Conservation (phyloP, 2,888 invertebrate genomes). For the Erebia epiphron region DNA sequence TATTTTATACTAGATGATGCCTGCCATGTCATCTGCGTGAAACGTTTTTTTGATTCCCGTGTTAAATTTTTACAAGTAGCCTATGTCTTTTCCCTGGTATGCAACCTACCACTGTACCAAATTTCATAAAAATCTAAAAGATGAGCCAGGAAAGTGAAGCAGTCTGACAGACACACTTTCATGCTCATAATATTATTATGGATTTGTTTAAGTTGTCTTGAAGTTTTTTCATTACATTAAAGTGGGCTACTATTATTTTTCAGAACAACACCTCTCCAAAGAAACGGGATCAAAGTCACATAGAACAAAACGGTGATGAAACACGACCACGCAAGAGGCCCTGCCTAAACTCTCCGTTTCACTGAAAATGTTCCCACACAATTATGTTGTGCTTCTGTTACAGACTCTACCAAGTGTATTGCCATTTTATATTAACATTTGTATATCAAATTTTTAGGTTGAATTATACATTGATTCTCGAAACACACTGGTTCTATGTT, state of each 20-base stretch:
- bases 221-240: background rate
- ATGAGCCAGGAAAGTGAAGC: no score
- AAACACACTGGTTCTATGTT: constrained; percentile 53
- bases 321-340: constrained; percentile 84
- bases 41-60: no score
- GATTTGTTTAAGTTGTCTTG: no score
- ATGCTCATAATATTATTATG: no score
- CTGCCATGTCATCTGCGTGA: no score
- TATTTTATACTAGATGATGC: no score
- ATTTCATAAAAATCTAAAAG: no score
- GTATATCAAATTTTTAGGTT: constrained; percentile 57
- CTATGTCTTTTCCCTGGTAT: no score
- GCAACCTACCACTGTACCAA: no score
- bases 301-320: constrained; percentile 82
- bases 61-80: no score
- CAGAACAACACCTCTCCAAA: constrained; percentile 83
- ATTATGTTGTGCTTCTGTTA: constrained; percentile 66
- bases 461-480: constrained; percentile 54
- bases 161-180: no score
- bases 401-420: constrained; percentile 64
- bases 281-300: constrained; percentile 82
- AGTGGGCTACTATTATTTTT: constrained; percentile 40
- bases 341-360: constrained; percentile 74
- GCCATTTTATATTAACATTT: constrained; percentile 65
- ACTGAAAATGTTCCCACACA: constrained; percentile 55